Conservation (phyloP, 1,140 invertebrate genomes). For the Leptonema lineaticorne region DNA sequence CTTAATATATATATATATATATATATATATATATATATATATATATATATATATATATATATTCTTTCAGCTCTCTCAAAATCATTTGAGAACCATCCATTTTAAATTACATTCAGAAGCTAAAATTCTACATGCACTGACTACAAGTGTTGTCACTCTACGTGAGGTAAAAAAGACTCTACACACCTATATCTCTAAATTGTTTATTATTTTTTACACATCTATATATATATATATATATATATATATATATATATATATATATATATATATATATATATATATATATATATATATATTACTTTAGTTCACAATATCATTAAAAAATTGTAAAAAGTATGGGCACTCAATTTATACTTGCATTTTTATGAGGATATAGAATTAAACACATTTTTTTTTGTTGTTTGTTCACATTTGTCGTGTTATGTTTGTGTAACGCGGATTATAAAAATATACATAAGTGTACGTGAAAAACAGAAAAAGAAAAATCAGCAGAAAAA, state of each 20-base stretch:
- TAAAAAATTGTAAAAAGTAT: conserved; percentile 37
- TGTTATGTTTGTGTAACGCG: too few relatives aligned
- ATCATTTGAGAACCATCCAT: conserved; percentile 5
- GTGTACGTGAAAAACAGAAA: too few relatives aligned
- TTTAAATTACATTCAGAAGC: conserved; percentile 21
- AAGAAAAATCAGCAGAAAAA: too few relatives aligned
- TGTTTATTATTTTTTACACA: conserved; percentile 20
- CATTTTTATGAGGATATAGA: conserved; percentile 13
- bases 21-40: background rate
- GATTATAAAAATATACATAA: too few relatives aligned
- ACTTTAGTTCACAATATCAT: conserved; percentile 23
- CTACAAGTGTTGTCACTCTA: conserved; percentile 20
- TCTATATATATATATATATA: too few relatives aligned
- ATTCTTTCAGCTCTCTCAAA: background rate
- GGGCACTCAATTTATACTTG: conserved; percentile 37
- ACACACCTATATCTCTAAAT: conserved; percentile 27
- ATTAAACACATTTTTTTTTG: too few relatives aligned
- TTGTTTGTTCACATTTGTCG: too few relatives aligned
- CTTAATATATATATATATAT: background rate
- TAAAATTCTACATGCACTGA: conserved; percentile 29
- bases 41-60: background rate
- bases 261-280: too few relatives aligned
- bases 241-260: too few relatives aligned
- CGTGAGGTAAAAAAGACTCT: conserved; percentile 36
- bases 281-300: conserved; percentile 16